These are phyloP conservation scores for Marcusenius ussheri DNA, from an alignment of 2,113 vertebrate genomes.

Conservation along the genomic window DNA sequence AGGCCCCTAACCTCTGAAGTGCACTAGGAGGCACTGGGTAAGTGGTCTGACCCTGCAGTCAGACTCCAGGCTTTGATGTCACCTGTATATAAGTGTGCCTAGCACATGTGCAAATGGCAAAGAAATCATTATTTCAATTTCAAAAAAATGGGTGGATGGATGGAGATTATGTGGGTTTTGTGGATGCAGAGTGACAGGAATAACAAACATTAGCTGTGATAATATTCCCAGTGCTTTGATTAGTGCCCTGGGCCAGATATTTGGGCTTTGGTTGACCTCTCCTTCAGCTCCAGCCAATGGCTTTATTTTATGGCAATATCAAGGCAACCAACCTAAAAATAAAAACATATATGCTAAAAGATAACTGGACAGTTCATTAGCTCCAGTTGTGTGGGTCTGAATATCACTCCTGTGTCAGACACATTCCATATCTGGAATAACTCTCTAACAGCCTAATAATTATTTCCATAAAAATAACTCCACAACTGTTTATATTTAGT, in stretches of 20 bases:
- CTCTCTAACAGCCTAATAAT: neutral
- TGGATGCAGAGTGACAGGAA: neutral
- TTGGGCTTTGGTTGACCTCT: neutral
- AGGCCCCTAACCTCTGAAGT: neutral
- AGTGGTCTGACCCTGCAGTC: neutral
- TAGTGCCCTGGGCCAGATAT: neutral
- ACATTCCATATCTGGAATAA: constrained; percentile 3
- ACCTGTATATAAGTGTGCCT: neutral
- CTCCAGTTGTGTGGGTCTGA: neutral
- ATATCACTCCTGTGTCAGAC: neutral
- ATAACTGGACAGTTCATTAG: neutral
- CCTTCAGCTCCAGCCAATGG: neutral
- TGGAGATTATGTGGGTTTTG: neutral
- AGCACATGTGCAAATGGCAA: neutral
- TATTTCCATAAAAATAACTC: neutral
- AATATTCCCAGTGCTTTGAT: neutral
- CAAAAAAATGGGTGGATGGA: neutral
- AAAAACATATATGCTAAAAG: neutral
- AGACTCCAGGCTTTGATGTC: neutral
- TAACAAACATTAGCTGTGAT: neutral
- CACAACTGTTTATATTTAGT: constrained; percentile 13
- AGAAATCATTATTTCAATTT: neutral
- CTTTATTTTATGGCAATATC: neutral
- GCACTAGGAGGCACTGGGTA: neutral
- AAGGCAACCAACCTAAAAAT: neutral